These are phyloP conservation scores for Eutolmus rufibarbis DNA, from an alignment of 2,888 invertebrate species.

Conservation along the genomic window DNA sequence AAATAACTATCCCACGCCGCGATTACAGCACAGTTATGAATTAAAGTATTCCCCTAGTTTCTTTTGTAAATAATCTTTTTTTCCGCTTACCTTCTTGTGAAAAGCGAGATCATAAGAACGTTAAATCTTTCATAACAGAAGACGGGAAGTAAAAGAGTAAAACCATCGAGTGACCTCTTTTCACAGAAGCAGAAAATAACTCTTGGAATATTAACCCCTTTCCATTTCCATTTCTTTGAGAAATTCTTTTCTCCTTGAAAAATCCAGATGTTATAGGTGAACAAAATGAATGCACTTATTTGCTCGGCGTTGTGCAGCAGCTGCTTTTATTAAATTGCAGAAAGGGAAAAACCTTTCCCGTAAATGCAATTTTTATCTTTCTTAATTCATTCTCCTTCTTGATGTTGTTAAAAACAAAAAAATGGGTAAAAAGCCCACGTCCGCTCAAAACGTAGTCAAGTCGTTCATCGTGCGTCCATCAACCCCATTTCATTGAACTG, in stretches of 20 bases:
- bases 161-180: constrained; percentile 9
- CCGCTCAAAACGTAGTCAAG: not conserved
- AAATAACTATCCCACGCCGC: not conserved
- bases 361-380: constrained; percentile 31
- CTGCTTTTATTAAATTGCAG: constrained; percentile 35
- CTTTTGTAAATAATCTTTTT: not conserved
- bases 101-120: not conserved
- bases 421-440: constrained; percentile 2
- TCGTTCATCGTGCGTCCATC: constrained; percentile 38
- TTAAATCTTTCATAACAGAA: not conserved
- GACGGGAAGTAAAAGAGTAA: not conserved
- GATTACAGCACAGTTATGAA: not conserved
- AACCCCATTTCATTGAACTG: constrained; percentile 41
- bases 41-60: not conserved
- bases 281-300: constrained; percentile 36
- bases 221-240: constrained; percentile 35
- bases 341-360: constrained; percentile 21
- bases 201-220: constrained; percentile 9
- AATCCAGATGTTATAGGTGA: constrained; percentile 28
- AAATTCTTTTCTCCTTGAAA: constrained; percentile 19
- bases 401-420: constrained; percentile 29
- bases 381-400: constrained; percentile 26
- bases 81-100: not conserved
- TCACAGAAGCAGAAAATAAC: not conserved
- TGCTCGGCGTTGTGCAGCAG: constrained; percentile 18